Percentiles rank a stretch among this genome's conserved stretches.
Evolutionary conservation across 2,797 vertebrate species (phyloP).

Genomic region (Chaetophractus vellerosus): DNA sequence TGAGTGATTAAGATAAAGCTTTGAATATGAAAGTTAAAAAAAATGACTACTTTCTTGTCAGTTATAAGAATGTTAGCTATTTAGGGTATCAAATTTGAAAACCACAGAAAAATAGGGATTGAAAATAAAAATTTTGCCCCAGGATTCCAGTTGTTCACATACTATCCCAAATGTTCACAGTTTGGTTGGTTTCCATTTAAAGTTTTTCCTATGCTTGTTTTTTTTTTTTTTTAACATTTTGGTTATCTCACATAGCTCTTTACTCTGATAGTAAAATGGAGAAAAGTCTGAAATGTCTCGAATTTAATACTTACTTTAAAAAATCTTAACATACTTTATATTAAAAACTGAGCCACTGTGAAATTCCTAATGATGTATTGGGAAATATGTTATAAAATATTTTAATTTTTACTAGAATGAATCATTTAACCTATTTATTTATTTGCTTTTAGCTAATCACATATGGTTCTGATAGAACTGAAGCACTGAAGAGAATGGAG

Average conservation of each 20-base stretch:
- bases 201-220: constrained; percentile 16
- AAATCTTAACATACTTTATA: constrained; percentile 51
- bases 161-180: neutral
- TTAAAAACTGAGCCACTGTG: neutral
- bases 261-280: constrained; percentile 34
- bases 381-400: constrained; percentile 20
- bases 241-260: neutral
- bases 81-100: constrained; percentile 38
- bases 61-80: constrained; percentile 19
- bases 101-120: neutral
- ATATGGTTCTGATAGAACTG: constrained; percentile 94
- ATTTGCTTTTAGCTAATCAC: constrained; percentile 92
- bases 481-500: constrained; percentile 95
- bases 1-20: neutral
- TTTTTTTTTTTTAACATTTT: neutral
- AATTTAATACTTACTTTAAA: constrained; percentile 55
- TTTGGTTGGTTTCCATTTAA: neutral
- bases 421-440: neutral
- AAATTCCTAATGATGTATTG: constrained; percentile 16
- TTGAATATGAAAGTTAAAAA: neutral
- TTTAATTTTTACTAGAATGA: constrained; percentile 36
- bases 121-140: neutral
- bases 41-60: neutral
- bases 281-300: constrained; percentile 52
- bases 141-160: neutral